These are phyloP conservation scores for Eubasilissa splendida DNA, from an alignment of 2,888 invertebrate genomes.

Conservation along the genomic window DNA sequence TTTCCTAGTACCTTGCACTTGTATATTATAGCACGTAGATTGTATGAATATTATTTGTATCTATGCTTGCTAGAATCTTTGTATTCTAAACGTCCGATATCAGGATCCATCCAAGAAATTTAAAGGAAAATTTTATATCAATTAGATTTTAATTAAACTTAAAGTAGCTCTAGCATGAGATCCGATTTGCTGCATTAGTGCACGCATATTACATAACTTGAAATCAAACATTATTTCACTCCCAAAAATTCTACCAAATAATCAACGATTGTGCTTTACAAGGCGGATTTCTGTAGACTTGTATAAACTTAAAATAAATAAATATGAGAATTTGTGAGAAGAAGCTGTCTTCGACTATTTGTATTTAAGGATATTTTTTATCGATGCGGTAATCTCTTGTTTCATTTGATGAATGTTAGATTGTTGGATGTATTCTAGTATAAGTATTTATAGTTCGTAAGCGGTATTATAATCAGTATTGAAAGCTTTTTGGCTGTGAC, in stretches of 20 bases:
- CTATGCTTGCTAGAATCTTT: constrained; percentile 48
- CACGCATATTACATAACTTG: no score
- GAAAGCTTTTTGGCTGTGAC: constrained; percentile 58
- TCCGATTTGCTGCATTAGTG: no score
- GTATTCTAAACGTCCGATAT: constrained; percentile 66
- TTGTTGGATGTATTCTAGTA: not conserved
- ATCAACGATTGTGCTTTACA: constrained; percentile 5
- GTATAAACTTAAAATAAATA: constrained; percentile 28
- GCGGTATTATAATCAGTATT: constrained; percentile 50
- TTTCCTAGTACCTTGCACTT: constrained; percentile 42
- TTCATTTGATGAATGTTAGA: constrained; percentile 9
- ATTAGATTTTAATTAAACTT: constrained; percentile 39
- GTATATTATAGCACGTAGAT: constrained; percentile 50
- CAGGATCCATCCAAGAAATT: constrained; percentile 69
- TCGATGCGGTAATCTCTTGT: not conserved
- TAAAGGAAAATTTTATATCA: constrained; percentile 57
- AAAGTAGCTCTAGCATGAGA: not conserved
- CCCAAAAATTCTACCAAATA: not conserved
- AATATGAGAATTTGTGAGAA: constrained; percentile 8
- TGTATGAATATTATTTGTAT: not conserved
- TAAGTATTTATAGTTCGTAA: constrained; percentile 15
- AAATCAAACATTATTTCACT: not conserved
- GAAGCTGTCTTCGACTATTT: no score
- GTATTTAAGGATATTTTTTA: no score
- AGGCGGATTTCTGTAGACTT: constrained; percentile 1